Evolutionary conservation across 2,888 invertebrate genomes (phyloP).

Genomic region (Seladonia tumulorum): DNA sequence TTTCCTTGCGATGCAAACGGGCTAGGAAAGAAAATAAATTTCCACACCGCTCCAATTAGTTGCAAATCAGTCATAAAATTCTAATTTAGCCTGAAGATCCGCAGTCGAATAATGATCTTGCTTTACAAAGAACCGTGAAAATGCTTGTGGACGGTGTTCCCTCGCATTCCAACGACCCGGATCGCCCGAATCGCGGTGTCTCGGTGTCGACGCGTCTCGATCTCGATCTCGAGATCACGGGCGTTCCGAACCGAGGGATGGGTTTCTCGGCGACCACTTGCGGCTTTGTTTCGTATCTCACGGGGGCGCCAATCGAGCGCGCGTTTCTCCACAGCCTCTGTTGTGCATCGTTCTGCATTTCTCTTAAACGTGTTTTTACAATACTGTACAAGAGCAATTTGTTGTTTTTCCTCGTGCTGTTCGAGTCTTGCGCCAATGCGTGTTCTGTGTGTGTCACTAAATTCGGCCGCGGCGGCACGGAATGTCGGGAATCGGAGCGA

Average conservation of each 20-base stretch:
- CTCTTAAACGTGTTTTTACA: slow-evolving; percentile 40
- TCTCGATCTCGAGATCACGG: slow-evolving; percentile 32
- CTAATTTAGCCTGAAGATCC: background rate
- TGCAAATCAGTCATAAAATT: background rate
- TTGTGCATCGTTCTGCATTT: slow-evolving; percentile 65
- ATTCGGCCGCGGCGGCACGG: slow-evolving; percentile 18
- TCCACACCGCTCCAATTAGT: no score
- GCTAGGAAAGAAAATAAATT: background rate
- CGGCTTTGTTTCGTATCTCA: slow-evolving; percentile 61
- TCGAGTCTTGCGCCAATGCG: slow-evolving; percentile 64
- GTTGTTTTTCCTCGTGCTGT: slow-evolving; percentile 59
- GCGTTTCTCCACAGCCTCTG: slow-evolving; percentile 68
- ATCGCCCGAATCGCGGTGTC: slow-evolving; percentile 48
- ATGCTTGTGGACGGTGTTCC: background rate
- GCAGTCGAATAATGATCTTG: background rate
- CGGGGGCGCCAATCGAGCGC: slow-evolving; percentile 61
- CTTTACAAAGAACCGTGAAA: background rate
- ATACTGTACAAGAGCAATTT: slow-evolving; percentile 50
- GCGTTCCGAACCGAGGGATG: slow-evolving; percentile 33
- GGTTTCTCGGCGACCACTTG: slow-evolving; percentile 48
- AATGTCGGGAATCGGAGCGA: slow-evolving; percentile 38
- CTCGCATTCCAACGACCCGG: background rate
- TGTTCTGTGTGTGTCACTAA: slow-evolving; percentile 58
- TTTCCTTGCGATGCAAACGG: no score
- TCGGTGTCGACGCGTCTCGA: slow-evolving; percentile 22